Conservation (phyloP, 2,797 vertebrate species). For the Chiloscyllium punctatum region DNA sequence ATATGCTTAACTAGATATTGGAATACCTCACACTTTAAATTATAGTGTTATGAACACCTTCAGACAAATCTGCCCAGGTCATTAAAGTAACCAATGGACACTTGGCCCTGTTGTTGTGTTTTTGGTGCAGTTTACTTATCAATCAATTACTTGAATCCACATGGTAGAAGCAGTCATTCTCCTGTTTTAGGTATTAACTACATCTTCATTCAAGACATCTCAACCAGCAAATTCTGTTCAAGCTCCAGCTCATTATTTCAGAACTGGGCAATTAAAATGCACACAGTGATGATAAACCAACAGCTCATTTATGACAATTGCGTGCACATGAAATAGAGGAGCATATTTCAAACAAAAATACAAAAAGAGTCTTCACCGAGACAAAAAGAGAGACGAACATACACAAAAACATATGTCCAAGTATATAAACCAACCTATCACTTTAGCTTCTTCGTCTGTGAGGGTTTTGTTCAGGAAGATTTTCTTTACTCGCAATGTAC, state of each 20-base stretch:
- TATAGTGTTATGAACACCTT: not conserved
- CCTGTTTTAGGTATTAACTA: not conserved
- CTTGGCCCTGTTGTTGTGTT: not conserved
- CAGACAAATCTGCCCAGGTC: not conserved
- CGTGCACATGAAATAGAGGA: not conserved
- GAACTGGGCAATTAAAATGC: not conserved
- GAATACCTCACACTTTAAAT: not conserved
- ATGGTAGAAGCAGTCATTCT: not conserved
- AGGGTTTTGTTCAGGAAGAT: conserved; percentile 97
- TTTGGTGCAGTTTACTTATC: not conserved
- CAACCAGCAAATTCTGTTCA: not conserved
- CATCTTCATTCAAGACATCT: not conserved
- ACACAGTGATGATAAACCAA: not conserved
- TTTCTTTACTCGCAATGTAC: conserved; percentile 98
- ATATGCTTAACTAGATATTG: not conserved
- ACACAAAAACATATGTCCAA: not conserved
- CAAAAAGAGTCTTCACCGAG: not conserved
- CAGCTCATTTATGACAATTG: not conserved
- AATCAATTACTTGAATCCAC: not conserved
- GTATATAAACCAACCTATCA: conserved; percentile 72
- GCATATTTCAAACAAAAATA: not conserved
- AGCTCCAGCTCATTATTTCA: not conserved
- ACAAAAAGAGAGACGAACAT: not conserved
- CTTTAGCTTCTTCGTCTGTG: conserved; percentile 97
- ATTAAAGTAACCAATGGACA: not conserved